Evolutionary conservation across 1,140 invertebrate species (phyloP).

Genomic region (Druon quercuslanigerum): DNA sequence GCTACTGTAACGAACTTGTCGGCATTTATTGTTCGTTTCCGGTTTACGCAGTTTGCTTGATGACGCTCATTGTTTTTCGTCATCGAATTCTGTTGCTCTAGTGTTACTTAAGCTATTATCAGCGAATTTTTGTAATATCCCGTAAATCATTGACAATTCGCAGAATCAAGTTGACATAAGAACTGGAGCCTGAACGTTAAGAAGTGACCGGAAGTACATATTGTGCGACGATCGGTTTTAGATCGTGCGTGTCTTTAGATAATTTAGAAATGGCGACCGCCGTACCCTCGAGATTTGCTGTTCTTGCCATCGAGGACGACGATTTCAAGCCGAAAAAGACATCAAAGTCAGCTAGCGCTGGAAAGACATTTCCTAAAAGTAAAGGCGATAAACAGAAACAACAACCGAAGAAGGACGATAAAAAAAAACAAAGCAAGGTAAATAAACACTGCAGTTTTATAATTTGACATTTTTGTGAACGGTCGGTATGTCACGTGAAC

Average conservation of each 20-base stretch:
- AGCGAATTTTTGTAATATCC: neutral
- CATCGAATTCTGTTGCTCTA: neutral
- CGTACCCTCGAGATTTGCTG: slow-evolving; percentile 75
- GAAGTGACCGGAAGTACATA: slow-evolving; percentile 52
- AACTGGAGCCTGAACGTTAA: neutral
- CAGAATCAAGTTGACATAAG: neutral
- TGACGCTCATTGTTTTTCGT: slow-evolving; percentile 45
- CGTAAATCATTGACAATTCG: neutral
- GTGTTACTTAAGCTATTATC: neutral
- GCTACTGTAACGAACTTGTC: neutral
- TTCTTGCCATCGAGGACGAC: slow-evolving; percentile 75
- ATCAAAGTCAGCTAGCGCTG: slow-evolving; percentile 57
- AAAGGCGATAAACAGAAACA: slow-evolving; percentile 63
- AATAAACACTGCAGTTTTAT: slow-evolving; percentile 12
- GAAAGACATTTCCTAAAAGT: slow-evolving; percentile 58
- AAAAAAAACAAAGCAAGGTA: slow-evolving; percentile 69
- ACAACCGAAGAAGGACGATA: slow-evolving; percentile 66
- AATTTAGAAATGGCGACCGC: slow-evolving; percentile 71
- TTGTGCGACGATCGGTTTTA: slow-evolving; percentile 41
- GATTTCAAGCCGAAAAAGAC: slow-evolving; percentile 69
- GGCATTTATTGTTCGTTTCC: slow-evolving; percentile 49
- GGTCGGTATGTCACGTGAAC: neutral
- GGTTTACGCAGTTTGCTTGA: slow-evolving; percentile 50
- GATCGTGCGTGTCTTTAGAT: slow-evolving; percentile 32
- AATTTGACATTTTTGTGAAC: slow-evolving; percentile 40